These are phyloP conservation scores for Montipora sp. DNA, from an alignment of 64 coral and sea anemone genomes.

Conservation along the genomic window DNA sequence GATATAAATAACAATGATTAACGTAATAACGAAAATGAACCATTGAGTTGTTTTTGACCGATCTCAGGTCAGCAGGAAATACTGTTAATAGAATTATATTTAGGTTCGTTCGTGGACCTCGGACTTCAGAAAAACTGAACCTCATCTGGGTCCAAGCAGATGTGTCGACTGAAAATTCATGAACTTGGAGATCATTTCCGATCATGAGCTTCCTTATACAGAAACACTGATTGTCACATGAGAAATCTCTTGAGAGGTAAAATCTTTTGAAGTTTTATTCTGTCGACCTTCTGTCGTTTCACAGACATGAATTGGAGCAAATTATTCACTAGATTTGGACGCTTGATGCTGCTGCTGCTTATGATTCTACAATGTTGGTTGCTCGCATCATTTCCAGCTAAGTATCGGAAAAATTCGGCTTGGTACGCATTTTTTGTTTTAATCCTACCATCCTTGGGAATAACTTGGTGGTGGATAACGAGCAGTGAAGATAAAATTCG, in stretches of 20 bases:
- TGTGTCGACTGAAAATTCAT: background rate
- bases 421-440: background rate
- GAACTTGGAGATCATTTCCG: background rate
- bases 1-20: background rate
- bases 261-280: background rate
- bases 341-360: background rate
- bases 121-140: background rate
- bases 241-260: background rate
- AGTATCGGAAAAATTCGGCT: background rate
- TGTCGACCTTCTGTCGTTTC: background rate
- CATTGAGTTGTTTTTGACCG: background rate
- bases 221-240: background rate
- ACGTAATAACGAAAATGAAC: background rate
- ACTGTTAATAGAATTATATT: background rate
- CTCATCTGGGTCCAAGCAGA: background rate
- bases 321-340: slow-evolving; percentile 3
- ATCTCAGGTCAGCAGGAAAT: background rate
- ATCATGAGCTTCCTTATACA: background rate
- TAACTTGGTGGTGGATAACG: slow-evolving; percentile 17
- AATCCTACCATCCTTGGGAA: background rate
- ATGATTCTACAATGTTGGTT: background rate
- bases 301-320: background rate
- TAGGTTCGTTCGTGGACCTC: background rate
- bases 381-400: slow-evolving; percentile 6
- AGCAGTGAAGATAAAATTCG: background rate